Evolutionary conservation across 2,888 invertebrate genomes (phyloP).

Genomic region (Augiades crinisus): DNA sequence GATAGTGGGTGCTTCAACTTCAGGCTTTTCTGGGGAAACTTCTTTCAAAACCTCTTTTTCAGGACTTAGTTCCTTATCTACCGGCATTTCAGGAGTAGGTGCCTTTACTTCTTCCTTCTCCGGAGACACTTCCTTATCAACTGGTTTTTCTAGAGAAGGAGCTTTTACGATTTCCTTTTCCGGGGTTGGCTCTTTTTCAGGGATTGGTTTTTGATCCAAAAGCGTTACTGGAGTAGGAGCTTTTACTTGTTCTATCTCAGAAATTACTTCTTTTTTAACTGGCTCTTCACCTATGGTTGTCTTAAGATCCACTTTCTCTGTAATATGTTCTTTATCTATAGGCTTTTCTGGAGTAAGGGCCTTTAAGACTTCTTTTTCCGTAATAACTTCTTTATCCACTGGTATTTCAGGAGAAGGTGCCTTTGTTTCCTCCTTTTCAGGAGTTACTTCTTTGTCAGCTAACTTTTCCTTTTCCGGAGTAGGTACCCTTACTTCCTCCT

Average conservation of each 20-base stretch:
- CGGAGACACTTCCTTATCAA: background rate
- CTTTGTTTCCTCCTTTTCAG: background rate
- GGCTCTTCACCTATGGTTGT: too few relatives aligned
- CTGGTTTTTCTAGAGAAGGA: too few relatives aligned
- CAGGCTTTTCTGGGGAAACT: background rate
- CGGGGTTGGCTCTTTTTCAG: conserved; percentile 1
- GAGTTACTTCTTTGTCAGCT: background rate
- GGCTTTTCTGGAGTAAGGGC: background rate
- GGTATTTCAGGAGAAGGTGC: background rate
- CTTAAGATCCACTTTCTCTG: too few relatives aligned
- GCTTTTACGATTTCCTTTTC: conserved; percentile 5
- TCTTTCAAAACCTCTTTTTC: background rate
- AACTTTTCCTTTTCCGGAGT: background rate
- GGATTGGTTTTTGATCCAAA: too few relatives aligned
- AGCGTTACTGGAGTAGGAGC: background rate
- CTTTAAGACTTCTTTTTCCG: background rate
- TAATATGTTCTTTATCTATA: background rate
- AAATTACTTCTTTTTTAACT: background rate
- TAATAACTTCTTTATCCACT: background rate
- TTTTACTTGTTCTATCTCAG: background rate
- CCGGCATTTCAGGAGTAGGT: background rate
- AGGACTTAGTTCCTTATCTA: background rate
- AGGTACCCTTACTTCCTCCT: conserved; percentile 9
- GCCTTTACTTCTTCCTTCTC: background rate
- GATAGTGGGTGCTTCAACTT: background rate